Evolutionary conservation across 2,797 vertebrate genomes (phyloP).

Genomic region (Brachyalestes nurse): DNA sequence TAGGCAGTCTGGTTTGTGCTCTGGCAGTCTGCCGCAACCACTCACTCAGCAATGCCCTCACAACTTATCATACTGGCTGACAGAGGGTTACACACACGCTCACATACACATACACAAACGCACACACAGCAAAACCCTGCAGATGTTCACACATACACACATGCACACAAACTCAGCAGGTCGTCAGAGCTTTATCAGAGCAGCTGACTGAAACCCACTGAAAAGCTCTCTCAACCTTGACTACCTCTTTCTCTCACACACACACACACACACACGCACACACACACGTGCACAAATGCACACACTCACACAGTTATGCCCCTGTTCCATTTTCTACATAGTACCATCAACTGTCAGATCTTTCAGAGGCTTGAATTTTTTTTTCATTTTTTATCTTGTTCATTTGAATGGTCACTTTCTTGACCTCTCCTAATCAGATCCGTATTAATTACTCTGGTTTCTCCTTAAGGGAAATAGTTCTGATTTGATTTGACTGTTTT

Average conservation of each 20-base stretch:
- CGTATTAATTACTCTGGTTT: background rate
- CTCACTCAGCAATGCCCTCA: slow-evolving; percentile 83
- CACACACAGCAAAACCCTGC: slow-evolving; percentile 2
- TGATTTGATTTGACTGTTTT: background rate
- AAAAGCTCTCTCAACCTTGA: slow-evolving; percentile 70
- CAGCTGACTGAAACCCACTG: slow-evolving; percentile 75
- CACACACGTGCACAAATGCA: slow-evolving; percentile 59
- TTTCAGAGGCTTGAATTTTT: slow-evolving; percentile 67
- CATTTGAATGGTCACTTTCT: slow-evolving; percentile 69
- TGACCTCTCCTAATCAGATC: slow-evolving; percentile 48
- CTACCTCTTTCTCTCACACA: slow-evolving; percentile 12
- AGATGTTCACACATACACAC: slow-evolving; percentile 19
- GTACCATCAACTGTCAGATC: slow-evolving; percentile 63
- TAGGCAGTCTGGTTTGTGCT: slow-evolving; percentile 76
- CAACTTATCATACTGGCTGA: slow-evolving; percentile 60
- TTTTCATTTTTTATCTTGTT: slow-evolving; percentile 65
- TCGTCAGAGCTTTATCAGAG: slow-evolving; percentile 65
- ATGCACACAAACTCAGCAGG: slow-evolving; percentile 16
- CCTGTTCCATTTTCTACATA: slow-evolving; percentile 67
- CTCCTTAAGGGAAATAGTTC: background rate
- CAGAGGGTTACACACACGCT: slow-evolving; percentile 32
- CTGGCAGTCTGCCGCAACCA: slow-evolving; percentile 76
- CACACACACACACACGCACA: slow-evolving; percentile 52
- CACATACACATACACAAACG: slow-evolving; percentile 29
- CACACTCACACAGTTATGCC: slow-evolving; percentile 68